These are phyloP conservation scores for Danio rerio DNA, from an alignment of 2,113 vertebrate genomes.

Conservation along the genomic window GRCz12tu NC_133188.1:45696501-45697000, in stretches of 20 bases:
- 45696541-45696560: slow-evolving; percentile 64
- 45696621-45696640: slow-evolving; percentile 65
- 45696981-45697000: no score
- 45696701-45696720: slow-evolving; percentile 47
- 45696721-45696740: slow-evolving; percentile 44
- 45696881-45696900: background rate
- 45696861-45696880: slow-evolving; percentile 1
- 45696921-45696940: background rate
- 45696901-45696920: background rate
- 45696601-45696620: slow-evolving; percentile 66
- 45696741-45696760: background rate
- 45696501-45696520: slow-evolving; percentile 40
- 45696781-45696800: slow-evolving; percentile 26
- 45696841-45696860: background rate
- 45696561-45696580: slow-evolving; percentile 74
- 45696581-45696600: slow-evolving; percentile 66
- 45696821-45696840: slow-evolving; percentile 21
- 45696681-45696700: slow-evolving; percentile 80
- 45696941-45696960: background rate
- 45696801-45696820: slow-evolving; percentile 18
- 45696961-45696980: slow-evolving; percentile 50
- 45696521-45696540: slow-evolving; percentile 2
- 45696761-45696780: slow-evolving; percentile 17
- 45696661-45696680: slow-evolving; percentile 81
- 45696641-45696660: slow-evolving; percentile 72